phyloP scores from a whole-genome alignment of 53 echinoderm and acorn worm genomes.

The Mesocentrotus franciscanus region DNA sequence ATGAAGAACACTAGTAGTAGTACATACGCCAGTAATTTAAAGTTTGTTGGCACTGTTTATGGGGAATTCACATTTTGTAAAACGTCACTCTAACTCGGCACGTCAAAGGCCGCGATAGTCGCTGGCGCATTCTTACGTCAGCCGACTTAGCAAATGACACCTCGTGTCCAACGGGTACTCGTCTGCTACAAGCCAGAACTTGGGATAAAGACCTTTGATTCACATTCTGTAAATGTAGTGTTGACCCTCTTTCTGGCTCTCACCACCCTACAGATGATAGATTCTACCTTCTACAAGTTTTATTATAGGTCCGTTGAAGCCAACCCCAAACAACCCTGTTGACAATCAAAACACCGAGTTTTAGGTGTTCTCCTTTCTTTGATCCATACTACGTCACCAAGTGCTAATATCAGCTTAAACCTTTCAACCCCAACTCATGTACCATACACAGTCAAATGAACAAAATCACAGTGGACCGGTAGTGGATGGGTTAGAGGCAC shows the following conservation, averaged over 20 bases:
- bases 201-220: no score
- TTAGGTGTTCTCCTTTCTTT: not conserved
- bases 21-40: no score
- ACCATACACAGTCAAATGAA: not conserved
- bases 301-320: not conserved
- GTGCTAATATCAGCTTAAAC: not conserved
- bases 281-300: not conserved
- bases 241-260: not conserved
- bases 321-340: not conserved
- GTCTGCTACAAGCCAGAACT: no score
- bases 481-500: not conserved
- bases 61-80: no score
- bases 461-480: not conserved
- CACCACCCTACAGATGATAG: not conserved
- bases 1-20: no score
- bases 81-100: no score
- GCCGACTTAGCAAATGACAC: no score
- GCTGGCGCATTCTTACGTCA: no score
- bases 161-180: no score
- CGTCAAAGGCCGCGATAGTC: no score
- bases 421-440: not conserved
- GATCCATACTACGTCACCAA: constrained; percentile 1
- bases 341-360: not conserved
- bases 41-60: no score
- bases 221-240: no score